A percentile compares a stretch with the other conserved stretches of the same genome.
Conservation (phyloP, 1,140 invertebrate genomes). For the Leptonema lineaticorne region DNA sequence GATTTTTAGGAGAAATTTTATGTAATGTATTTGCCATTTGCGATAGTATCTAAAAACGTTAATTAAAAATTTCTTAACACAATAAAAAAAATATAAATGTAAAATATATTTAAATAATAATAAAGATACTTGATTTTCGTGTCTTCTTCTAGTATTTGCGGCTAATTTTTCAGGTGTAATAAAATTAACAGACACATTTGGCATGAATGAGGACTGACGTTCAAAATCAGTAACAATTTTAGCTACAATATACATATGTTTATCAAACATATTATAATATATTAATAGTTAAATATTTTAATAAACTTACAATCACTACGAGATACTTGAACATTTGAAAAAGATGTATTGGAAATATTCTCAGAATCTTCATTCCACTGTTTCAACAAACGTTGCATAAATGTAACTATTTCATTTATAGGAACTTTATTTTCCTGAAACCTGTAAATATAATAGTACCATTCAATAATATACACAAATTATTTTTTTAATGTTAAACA, state of each 20-base stretch:
- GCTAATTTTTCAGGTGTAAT: slow-evolving; percentile 55
- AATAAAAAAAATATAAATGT: neutral
- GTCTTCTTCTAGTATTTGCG: slow-evolving; percentile 51
- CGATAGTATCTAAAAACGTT: slow-evolving; percentile 51
- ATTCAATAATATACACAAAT: slow-evolving; percentile 27
- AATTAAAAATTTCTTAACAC: neutral
- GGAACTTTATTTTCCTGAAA: slow-evolving; percentile 62
- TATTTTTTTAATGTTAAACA: neutral
- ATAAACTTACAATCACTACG: slow-evolving; percentile 35
- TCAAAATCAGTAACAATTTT: slow-evolving; percentile 43
- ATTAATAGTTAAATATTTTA: neutral
- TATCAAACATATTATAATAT: slow-evolving; percentile 11
- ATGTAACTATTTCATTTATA: slow-evolving; percentile 57
- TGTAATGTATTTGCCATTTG: slow-evolving; percentile 59
- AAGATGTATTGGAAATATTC: slow-evolving; percentile 21
- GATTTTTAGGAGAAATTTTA: slow-evolving; percentile 58
- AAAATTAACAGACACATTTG: slow-evolving; percentile 50
- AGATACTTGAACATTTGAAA: slow-evolving; percentile 35
- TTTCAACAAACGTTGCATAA: slow-evolving; percentile 52
- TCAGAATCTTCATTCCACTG: slow-evolving; percentile 41
- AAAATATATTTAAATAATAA: slow-evolving; percentile 11
- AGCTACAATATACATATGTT: slow-evolving; percentile 37
- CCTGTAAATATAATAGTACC: slow-evolving; percentile 41
- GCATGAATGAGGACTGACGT: slow-evolving; percentile 37
- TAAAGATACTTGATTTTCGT: slow-evolving; percentile 51